A percentile compares a stretch with the other conserved stretches of the same genome.
Evolutionary conservation across 2,888 invertebrate genomes (phyloP).

Genomic region (Melipona bicolor): DNA sequence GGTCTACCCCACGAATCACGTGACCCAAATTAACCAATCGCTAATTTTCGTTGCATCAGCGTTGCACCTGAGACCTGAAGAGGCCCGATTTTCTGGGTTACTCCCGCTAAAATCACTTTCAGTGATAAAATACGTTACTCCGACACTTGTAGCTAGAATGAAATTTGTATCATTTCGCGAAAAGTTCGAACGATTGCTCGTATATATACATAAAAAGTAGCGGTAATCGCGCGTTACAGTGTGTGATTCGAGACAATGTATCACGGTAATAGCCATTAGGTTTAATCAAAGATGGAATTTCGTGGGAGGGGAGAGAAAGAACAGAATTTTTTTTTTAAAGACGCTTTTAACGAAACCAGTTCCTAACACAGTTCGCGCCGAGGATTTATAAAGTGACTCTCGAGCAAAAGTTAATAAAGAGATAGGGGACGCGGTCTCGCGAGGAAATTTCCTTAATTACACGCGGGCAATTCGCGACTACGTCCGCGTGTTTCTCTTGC

Average conservation of each 20-base stretch:
- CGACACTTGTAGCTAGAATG: too few relatives aligned
- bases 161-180: neutral
- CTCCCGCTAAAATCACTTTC: too few relatives aligned
- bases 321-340: slow-evolving; percentile 13
- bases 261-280: neutral
- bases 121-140: too few relatives aligned
- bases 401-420: slow-evolving; percentile 24
- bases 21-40: too few relatives aligned
- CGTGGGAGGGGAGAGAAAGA: neutral
- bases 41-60: too few relatives aligned
- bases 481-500: neutral
- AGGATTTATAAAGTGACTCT: slow-evolving; percentile 11
- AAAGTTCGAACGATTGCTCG: neutral
- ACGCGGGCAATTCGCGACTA: slow-evolving; percentile 1
- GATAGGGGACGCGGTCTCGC: slow-evolving; percentile 21
- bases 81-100: too few relatives aligned
- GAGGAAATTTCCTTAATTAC: slow-evolving; percentile 35
- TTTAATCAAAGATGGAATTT: slow-evolving; percentile 47
- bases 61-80: too few relatives aligned
- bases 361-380: slow-evolving; percentile 8
- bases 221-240: neutral
- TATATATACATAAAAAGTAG: neutral
- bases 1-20: too few relatives aligned
- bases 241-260: neutral
- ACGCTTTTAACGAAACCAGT: slow-evolving; percentile 21